A percentile compares a stretch with the other conserved stretches of the same genome.
phyloP scores from a whole-genome alignment of 1,140 invertebrate species.

The Arion vulgaris region DNA sequence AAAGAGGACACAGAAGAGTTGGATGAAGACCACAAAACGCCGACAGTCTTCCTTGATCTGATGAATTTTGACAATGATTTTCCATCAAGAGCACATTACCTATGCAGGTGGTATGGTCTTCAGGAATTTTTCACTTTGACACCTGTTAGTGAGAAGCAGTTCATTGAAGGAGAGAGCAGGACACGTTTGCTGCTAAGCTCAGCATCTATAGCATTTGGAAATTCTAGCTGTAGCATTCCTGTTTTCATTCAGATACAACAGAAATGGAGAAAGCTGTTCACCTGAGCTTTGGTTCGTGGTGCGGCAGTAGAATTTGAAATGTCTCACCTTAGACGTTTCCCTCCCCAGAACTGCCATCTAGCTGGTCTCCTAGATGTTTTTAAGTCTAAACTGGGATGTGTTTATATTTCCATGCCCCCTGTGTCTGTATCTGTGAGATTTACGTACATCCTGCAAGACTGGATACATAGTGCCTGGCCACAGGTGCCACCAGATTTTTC shows the following conservation, averaged over 20 bases:
- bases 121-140: constrained; percentile 87
- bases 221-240: constrained; percentile 85
- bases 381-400: constrained; percentile 72
- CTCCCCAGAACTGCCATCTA: constrained; percentile 86
- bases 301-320: constrained; percentile 88
- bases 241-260: constrained; percentile 91
- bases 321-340: constrained; percentile 86
- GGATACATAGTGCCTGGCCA: constrained; percentile 77
- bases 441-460: constrained; percentile 85
- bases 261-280: constrained; percentile 79
- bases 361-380: constrained; percentile 76
- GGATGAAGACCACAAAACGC: constrained; percentile 60
- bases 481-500: constrained; percentile 83
- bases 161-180: constrained; percentile 83
- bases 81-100: constrained; percentile 73
- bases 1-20: constrained; percentile 55
- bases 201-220: constrained; percentile 85
- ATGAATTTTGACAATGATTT: constrained; percentile 82
- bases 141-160: constrained; percentile 73
- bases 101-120: constrained; percentile 81
- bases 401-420: constrained; percentile 71
- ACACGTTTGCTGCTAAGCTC: constrained; percentile 90
- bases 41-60: constrained; percentile 76
- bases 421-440: constrained; percentile 85
- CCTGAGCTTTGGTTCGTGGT: constrained; percentile 83